Evolutionary conservation across 2,888 invertebrate genomes (phyloP).

Genomic region (Pristionchus entomophagus): DNA sequence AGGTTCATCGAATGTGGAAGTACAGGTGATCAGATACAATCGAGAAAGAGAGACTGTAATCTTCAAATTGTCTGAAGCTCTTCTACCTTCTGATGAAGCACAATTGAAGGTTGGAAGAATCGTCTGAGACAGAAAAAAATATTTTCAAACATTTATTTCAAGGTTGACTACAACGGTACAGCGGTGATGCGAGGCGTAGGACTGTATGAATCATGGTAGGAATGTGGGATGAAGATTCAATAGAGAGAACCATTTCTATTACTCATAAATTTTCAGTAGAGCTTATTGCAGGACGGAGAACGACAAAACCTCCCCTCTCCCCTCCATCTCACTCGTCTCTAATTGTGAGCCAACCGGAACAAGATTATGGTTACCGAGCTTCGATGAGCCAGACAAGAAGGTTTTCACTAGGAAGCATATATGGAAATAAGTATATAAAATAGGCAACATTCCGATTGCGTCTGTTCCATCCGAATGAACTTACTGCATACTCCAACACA

Average conservation of each 20-base stretch:
- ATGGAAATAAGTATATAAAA: no score
- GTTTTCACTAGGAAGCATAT: background rate
- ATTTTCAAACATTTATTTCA: background rate
- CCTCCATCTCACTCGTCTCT: background rate
- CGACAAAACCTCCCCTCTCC: background rate
- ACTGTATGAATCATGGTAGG: no score
- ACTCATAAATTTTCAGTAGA: no score
- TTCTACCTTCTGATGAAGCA: no score
- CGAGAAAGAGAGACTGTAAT: background rate
- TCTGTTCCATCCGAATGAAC: background rate
- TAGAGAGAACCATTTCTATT: no score
- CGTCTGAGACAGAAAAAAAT: background rate
- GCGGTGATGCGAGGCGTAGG: background rate
- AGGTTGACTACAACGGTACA: background rate
- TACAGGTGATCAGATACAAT: background rate
- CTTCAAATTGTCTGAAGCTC: background rate
- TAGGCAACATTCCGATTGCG: background rate
- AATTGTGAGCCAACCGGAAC: background rate
- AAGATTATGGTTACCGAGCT: background rate
- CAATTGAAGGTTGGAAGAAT: background rate
- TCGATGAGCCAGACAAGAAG: constrained; percentile 19
- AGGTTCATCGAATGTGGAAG: background rate
- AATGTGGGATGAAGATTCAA: no score
- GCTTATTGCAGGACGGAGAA: no score
- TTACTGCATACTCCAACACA: background rate